phyloP scores from a whole-genome alignment of 2,113 vertebrate genomes.

The Panthera leo region DNA sequence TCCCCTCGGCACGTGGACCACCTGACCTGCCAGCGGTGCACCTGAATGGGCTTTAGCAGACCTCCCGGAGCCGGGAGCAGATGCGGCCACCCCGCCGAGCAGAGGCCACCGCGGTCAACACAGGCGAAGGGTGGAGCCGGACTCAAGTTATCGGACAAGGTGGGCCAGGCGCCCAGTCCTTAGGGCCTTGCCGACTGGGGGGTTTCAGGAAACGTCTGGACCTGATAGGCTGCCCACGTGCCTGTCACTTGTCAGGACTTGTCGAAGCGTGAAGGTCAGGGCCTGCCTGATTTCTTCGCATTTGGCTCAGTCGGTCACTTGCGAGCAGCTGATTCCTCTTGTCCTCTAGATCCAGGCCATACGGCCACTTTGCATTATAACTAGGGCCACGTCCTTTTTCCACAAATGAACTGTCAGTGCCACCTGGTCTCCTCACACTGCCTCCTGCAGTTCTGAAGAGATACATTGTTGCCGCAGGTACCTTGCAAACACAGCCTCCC shows the following conservation, averaged over 20 bases:
- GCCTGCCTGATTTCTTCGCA: not conserved
- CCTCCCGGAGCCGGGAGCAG: not conserved
- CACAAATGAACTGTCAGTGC: rapidly evolving
- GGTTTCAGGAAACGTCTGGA: rapidly evolving
- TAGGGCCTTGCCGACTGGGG: rapidly evolving
- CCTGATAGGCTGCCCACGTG: rapidly evolving
- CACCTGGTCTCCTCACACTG: not conserved
- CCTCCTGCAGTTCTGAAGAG: not conserved
- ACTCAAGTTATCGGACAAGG: rapidly evolving
- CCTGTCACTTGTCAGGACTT: not conserved
- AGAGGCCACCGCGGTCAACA: too few relatives aligned
- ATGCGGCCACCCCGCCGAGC: too few relatives aligned
- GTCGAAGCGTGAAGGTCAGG: not conserved
- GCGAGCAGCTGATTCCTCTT: not conserved
- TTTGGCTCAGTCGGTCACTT: not conserved
- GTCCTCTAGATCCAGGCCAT: rapidly evolving
- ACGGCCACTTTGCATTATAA: rapidly evolving
- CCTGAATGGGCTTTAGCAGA: not conserved
- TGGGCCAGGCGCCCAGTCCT: rapidly evolving
- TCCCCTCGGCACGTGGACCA: not conserved
- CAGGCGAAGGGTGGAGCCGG: not conserved
- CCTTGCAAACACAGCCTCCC: not conserved
- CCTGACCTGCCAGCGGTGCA: not conserved
- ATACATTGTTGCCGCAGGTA: too few relatives aligned
- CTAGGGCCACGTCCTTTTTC: not conserved